These are phyloP conservation scores for Oscheius sp. DNA, from an alignment of 1,140 invertebrate species.

Conservation along the genomic window DNA sequence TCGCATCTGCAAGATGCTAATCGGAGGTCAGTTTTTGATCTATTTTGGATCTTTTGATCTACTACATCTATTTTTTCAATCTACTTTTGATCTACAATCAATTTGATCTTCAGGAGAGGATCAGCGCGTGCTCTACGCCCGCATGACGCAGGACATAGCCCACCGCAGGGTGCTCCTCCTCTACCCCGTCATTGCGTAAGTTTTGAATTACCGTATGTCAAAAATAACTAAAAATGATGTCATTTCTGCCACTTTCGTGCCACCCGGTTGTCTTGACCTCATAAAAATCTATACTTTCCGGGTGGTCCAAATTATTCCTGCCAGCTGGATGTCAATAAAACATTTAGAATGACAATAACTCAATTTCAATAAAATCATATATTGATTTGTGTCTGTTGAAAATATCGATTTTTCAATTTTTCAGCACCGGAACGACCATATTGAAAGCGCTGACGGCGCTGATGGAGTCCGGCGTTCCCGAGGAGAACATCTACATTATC, in stretches of 20 bases:
- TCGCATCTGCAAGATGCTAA: constrained; percentile 52
- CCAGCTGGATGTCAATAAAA: too few species aligned
- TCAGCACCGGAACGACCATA: constrained; percentile 48
- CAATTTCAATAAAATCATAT: background rate
- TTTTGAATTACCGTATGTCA: background rate
- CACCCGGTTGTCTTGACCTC: too few species aligned
- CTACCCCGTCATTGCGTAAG: constrained; percentile 73
- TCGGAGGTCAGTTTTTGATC: background rate
- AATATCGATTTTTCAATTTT: background rate
- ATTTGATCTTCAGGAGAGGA: constrained; percentile 90
- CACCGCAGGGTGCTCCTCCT: constrained; percentile 85
- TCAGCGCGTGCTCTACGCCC: constrained; percentile 91
- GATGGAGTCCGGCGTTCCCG: constrained; percentile 39
- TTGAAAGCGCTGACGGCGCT: constrained; percentile 49
- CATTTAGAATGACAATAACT: too few species aligned
- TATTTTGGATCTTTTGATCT: constrained; percentile 5
- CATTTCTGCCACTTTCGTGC: too few species aligned
- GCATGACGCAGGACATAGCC: constrained; percentile 91
- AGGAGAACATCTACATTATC: constrained; percentile 50
- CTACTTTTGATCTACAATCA: too few species aligned
- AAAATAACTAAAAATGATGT: background rate
- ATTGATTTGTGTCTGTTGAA: constrained; percentile 1
- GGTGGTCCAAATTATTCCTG: too few species aligned
- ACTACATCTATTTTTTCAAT: background rate
- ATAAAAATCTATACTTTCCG: too few species aligned